Base-by-base conservation (phyloP, 2,888 invertebrate genomes). In the Pardosa pseudoannulata region DNA sequence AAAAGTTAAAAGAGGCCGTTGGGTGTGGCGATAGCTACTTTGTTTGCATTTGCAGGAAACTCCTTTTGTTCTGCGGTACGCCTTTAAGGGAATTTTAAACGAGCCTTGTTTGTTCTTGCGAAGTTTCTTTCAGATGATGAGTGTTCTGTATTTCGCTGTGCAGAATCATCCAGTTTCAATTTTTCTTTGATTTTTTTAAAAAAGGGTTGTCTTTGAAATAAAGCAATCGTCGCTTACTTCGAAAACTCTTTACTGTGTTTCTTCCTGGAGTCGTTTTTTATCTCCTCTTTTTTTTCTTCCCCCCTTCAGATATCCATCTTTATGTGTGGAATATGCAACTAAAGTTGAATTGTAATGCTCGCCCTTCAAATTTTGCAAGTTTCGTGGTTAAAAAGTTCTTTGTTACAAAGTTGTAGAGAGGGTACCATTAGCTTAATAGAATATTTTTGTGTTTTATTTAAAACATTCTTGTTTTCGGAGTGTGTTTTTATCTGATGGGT, bases 1-100 rank as follows among this genome's bases (percentile, higher is more conserved):
- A 56, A 56, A 56, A 56, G 56, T 56, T 56, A 56, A 46, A 56
- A 23, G 56, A 56, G 56, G 19, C 56, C 56, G 56, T 56, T 56
- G 56, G 56, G 56, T 56, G 56, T 56, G 56, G 56, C 16, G 56
- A 56, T 23, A 23, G 56, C 56, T 56, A 56, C 56, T 56, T 56
- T 56, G 56, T 56, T 56, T 56, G 56, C 56, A 56, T 56, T 56
- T 56, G 56, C 56, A 16, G 23, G 23, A 23, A 56, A 23, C 23
- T 56, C 56, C 56, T 56, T 56, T 56, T 19, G 19, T 56, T 56
- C 23, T 19, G 23, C 23, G 56, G 19, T 56, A 23, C 23, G 23
- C 56, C 23, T 56, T 56, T 1, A 56, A 23, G 56, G 56, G 23
- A 56, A 23, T 56, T 56, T 56, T 23, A 56, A 56, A 19, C 23